Percentiles rank a stretch among this genome's conserved stretches.
phyloP scores from a whole-genome alignment of 2,113 vertebrate species.

The Cyanistes caeruleus region DNA sequence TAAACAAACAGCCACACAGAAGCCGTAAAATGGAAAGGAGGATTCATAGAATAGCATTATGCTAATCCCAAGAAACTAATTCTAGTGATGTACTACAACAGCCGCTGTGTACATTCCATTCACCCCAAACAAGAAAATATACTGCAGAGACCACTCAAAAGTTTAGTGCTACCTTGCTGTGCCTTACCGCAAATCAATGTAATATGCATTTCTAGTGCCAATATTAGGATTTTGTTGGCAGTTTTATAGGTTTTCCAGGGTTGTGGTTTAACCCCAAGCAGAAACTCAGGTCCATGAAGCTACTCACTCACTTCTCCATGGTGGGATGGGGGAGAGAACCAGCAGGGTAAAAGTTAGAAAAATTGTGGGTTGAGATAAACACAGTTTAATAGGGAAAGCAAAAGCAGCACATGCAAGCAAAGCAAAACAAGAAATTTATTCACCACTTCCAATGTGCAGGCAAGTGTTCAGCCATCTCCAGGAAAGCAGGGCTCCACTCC shows the following conservation, averaged over 20 bases:
- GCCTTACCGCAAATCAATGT: constrained; percentile 35
- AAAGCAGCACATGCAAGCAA: neutral
- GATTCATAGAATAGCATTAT: constrained; percentile 75
- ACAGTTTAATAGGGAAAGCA: neutral
- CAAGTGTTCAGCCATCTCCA: neutral
- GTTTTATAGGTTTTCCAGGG: neutral
- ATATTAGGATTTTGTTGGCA: neutral
- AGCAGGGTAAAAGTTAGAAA: neutral
- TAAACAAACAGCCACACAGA: constrained; percentile 75
- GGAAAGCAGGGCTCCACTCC: neutral
- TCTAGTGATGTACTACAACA: constrained; percentile 74
- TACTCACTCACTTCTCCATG: neutral
- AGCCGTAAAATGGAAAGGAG: constrained; percentile 72
- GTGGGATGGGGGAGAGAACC: neutral
- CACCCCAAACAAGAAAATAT: constrained; percentile 70
- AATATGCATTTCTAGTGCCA: neutral
- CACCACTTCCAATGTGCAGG: neutral
- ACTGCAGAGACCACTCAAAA: constrained; percentile 69
- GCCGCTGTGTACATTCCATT: constrained; percentile 27
- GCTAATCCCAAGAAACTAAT: constrained; percentile 80
- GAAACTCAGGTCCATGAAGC: neutral
- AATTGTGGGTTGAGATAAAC: neutral
- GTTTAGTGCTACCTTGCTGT: constrained; percentile 50
- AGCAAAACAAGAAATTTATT: neutral
- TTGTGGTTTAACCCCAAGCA: neutral